Conservation (phyloP, 2,888 invertebrate species). For the Bruchidius siliquastri region DNA sequence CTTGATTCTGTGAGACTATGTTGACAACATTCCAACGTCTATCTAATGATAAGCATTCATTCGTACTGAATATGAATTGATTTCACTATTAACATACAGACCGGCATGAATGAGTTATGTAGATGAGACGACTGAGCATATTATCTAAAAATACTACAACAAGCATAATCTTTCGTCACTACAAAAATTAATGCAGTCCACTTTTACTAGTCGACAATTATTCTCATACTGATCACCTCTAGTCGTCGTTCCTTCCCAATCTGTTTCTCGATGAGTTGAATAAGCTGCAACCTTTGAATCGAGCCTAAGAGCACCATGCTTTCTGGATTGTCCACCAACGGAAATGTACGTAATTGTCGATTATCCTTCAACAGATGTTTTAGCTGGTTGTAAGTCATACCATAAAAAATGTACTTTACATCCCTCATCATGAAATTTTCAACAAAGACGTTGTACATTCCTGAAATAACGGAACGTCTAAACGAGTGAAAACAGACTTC, state of each 20-base stretch:
- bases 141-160: too few relatives aligned
- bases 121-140: too few relatives aligned
- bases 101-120: too few relatives aligned
- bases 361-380: conserved; percentile 78
- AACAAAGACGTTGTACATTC: conserved; percentile 92
- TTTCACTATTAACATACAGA: too few relatives aligned
- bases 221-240: conserved; percentile 46
- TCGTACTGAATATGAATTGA: too few relatives aligned
- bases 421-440: conserved; percentile 97
- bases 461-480: too few relatives aligned
- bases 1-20: too few relatives aligned
- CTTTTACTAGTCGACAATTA: too few relatives aligned
- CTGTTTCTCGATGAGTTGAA: conserved; percentile 80
- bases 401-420: conserved; percentile 84
- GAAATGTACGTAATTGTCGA: conserved; percentile 73
- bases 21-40: too few relatives aligned
- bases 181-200: too few relatives aligned
- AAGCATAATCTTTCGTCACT: too few relatives aligned
- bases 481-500: conserved; percentile 2
- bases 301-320: conserved; percentile 94
- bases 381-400: conserved; percentile 85
- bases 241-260: conserved; percentile 78
- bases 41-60: too few relatives aligned
- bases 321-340: conserved; percentile 86
- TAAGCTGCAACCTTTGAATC: conserved; percentile 84